Base-by-base conservation (phyloP, 1,140 invertebrate genomes). In the Chironomus striatipennis region DNA sequence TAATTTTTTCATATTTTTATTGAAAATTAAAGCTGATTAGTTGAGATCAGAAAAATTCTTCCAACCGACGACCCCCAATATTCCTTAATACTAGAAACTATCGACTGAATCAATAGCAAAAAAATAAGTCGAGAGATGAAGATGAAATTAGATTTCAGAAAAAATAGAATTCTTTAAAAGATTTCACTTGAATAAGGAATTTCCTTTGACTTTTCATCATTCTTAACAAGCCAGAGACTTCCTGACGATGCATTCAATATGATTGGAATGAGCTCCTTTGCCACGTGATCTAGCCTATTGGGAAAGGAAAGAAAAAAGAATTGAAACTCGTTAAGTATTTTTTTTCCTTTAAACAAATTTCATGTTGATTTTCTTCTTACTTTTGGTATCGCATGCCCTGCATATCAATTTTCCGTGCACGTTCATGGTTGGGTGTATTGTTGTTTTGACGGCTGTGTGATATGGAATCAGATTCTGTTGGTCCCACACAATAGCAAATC, bases 161-260 rank as follows among this genome's bases (percentile, higher is more conserved):
- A 34, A 34, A 5, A 34, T 1, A 34, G 5, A 34, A 34, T 2
- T 34, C 24, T 34, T 75, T 74, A 75, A 6, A 74, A 18, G 8
- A 24, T 74, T 43, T n/a, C 74, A 43, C 8, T 34, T 8, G 75
- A 76, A 65, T 70, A 76, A 17, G 75, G 75, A 34, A 76, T 57
- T 80, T 88, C 85, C 75, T 83, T 83, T 2, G 85, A 82, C 2
- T 85, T 82, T 74, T 85, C 83, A 5, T 84, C 83, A 75, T 87
- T 86, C 75, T 87, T 86, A 8, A 88, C 84, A 20, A 86, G 75
- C 87, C 87, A 88, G 42, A 88, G 85, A 8, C 85, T 85, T 57
- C 87, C 87, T 77, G 85, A 88, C 42, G 84, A 81, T 20, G 83
- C 87, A 73, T 82, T 85, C 65, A 82, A 83, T 7, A 88, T 76